A percentile compares a stretch with the other conserved stretches of the same genome.
Conservation (phyloP, 2,113 vertebrate genomes). For the Tinamus guttatus region DNA sequence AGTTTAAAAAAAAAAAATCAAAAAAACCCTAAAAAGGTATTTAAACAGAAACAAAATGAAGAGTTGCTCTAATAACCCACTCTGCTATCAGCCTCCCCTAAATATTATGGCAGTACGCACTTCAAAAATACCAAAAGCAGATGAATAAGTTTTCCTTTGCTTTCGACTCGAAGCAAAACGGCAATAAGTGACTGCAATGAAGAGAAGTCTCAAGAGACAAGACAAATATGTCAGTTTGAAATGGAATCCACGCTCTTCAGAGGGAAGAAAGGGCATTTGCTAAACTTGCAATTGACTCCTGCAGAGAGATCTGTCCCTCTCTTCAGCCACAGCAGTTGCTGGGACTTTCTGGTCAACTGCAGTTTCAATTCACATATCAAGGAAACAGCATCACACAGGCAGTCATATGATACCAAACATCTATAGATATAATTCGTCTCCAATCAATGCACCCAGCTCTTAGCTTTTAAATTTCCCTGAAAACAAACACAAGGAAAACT, state of each 20-base stretch:
- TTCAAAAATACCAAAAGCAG: not conserved
- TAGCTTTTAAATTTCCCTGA: not conserved
- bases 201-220: not conserved
- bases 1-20: slow-evolving; percentile 54
- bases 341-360: not conserved
- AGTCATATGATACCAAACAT: not conserved
- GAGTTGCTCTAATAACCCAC: not conserved
- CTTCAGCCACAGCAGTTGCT: not conserved
- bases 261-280: not conserved
- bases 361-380: not conserved
- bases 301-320: not conserved
- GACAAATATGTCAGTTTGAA: not conserved
- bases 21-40: slow-evolving; percentile 35
- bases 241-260: not conserved
- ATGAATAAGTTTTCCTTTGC: not conserved
- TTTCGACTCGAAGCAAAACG: not conserved
- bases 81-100: not conserved
- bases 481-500: not conserved
- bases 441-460: not conserved
- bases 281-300: not conserved
- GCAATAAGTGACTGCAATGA: not conserved
- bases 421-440: not conserved
- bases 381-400: not conserved
- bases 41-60: not conserved
- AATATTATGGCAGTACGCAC: not conserved